These are phyloP conservation scores for Bombus waltoni DNA, from an alignment of 1,140 invertebrate genomes.

Conservation along the genomic window DNA sequence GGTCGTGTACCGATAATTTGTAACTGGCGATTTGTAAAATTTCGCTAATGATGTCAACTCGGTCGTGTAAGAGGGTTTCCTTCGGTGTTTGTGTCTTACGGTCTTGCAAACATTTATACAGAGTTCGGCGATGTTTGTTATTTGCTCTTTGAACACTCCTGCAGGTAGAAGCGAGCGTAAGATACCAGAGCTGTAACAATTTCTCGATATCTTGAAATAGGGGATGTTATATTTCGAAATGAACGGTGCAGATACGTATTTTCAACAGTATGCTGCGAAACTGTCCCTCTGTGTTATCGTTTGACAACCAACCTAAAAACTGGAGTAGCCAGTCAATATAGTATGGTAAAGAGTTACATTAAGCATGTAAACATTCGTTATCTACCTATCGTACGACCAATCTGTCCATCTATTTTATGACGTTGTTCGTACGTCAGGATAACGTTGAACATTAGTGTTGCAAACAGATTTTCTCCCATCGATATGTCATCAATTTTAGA, in stretches of 20 bases:
- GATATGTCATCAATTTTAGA: neutral
- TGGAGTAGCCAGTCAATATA: conserved; percentile 63
- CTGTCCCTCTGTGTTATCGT: neutral
- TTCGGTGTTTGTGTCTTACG: neutral
- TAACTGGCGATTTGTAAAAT: no score
- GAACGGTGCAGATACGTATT: neutral
- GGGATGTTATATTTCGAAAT: neutral
- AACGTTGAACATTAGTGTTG: neutral
- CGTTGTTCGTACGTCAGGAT: conserved; percentile 41
- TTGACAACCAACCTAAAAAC: conserved; percentile 49
- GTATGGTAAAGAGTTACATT: conserved; percentile 67
- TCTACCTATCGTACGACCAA: conserved; percentile 66
- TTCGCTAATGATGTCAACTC: no score
- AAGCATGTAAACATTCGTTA: conserved; percentile 73
- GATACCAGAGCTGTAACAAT: neutral
- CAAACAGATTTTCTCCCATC: no score
- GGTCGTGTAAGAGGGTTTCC: no score
- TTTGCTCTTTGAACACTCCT: neutral
- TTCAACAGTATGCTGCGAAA: neutral
- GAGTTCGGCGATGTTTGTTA: neutral
- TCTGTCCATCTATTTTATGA: conserved; percentile 62
- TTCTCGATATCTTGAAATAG: neutral
- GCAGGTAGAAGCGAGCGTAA: no score
- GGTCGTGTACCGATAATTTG: no score
- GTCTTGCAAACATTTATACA: neutral